Base-by-base conservation (phyloP, 2,113 vertebrate genomes). In the Plecotus auritus region DNA sequence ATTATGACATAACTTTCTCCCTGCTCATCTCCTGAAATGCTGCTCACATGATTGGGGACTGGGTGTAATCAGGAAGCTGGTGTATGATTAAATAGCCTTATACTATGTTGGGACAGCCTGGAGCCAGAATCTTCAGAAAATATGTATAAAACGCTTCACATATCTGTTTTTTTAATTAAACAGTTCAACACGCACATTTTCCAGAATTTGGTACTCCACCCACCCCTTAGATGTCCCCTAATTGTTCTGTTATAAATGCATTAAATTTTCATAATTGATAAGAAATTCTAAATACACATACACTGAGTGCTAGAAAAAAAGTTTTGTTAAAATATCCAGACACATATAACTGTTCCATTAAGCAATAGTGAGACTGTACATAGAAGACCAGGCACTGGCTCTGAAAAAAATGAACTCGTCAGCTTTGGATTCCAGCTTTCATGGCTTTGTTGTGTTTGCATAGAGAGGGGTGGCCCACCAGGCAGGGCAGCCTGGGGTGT, bases 321-420 rank as follows among this genome's bases (percentile, higher is more conserved):
- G n/a, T 37, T 78, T 88, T 95, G 56, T 20, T 84, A 70, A 77
- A 30, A 12, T 28, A 47, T 32, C 20, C 26, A 88, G 22, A n/a
- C 28, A 59, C 94, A 88, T 56, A 13, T 35, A 92, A 85, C 76
- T 90, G 95, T 96, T 96, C 74, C 96, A 2, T 95, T 96, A 84
- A 69, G 91, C 93, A 66, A 95, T 0, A 81, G 98, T 93, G 92
- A 88, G 92, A 96, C 95, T 90, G 97, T 76, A 97, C 93, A 83
- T 28, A 12, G 95, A 97, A 96, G 97, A 96, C 97, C 94, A 45
- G 4, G 82, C 96, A 35, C 96, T 95, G 96, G 91, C 97, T 97
- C 98, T 97, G 95, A 97, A 96, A 98, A 97, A 95, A 97, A 97
- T 95, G 95, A 95, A 97, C 91, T 97, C 1, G 40, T 98, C 73